These are phyloP conservation scores for Rhabdornis inornatus DNA, from an alignment of 2,113 vertebrate genomes.

Conservation along the genomic window DNA sequence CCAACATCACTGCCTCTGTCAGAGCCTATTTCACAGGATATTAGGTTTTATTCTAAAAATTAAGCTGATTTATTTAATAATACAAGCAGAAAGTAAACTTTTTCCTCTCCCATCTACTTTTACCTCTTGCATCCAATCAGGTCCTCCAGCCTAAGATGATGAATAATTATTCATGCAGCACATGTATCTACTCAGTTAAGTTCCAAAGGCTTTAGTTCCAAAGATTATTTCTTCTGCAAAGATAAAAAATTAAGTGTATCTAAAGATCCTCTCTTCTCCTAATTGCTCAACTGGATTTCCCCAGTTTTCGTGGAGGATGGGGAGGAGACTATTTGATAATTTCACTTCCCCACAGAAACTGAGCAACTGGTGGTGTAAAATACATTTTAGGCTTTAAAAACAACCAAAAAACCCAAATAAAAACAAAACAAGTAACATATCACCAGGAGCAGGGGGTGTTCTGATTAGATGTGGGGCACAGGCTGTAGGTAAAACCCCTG, in stretches of 20 bases:
- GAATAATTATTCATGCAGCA: neutral
- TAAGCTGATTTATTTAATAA: neutral
- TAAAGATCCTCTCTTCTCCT: neutral
- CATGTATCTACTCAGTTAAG: neutral
- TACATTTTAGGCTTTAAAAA: neutral
- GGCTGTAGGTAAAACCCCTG: neutral
- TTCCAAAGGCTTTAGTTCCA: neutral
- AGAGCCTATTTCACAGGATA: neutral
- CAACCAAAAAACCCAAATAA: neutral
- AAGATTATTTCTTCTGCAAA: neutral
- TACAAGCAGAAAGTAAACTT: neutral
- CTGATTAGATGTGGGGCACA: neutral
- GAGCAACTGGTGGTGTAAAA: neutral
- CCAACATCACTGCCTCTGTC: fast-evolving
- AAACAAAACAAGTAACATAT: neutral
- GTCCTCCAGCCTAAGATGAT: neutral
- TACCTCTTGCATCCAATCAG: neutral
- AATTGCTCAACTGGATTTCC: neutral
- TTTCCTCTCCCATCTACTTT: neutral
- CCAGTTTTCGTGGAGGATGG: neutral
- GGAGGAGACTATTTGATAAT: neutral
- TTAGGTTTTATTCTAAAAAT: neutral
- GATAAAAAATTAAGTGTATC: neutral
- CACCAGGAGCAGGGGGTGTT: neutral
- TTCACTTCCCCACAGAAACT: conserved; percentile 43